A percentile compares a stretch with the other conserved stretches of the same genome.
phyloP scores from a whole-genome alignment of 1,140 invertebrate species.

The Drosophila tropicalis region DNA sequence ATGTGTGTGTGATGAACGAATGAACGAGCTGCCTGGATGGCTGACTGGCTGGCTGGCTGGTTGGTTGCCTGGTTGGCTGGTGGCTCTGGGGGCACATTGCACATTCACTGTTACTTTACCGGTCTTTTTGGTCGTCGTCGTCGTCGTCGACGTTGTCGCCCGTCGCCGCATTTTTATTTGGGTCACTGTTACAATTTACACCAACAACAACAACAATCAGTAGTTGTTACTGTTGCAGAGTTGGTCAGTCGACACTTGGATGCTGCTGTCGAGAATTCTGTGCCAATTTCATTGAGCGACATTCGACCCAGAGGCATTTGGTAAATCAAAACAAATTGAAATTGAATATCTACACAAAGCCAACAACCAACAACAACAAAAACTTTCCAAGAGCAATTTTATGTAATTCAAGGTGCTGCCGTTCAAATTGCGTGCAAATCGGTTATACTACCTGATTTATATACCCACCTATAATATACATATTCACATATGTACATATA shows the following conservation, averaged over 20 bases:
- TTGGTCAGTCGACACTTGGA: constrained; percentile 27
- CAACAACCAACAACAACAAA: constrained; percentile 4
- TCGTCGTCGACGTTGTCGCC: constrained; percentile 15
- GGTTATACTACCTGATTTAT: constrained; percentile 41
- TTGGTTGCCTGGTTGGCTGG: constrained; percentile 1
- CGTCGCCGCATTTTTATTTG: constrained; percentile 68
- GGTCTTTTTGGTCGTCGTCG: constrained; percentile 68
- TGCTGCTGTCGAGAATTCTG: constrained; percentile 36
- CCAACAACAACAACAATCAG: constrained; percentile 23
- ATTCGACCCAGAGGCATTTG: constrained; percentile 37
- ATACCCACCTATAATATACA: constrained; percentile 15
- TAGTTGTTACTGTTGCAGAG: constrained; percentile 22
- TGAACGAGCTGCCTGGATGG: constrained; percentile 8
- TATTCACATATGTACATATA: background rate
- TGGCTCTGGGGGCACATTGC: constrained; percentile 42
- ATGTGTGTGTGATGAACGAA: constrained; percentile 8
- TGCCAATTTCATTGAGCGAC: constrained; percentile 58
- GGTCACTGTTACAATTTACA: constrained; percentile 79
- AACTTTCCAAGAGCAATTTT: constrained; percentile 78
- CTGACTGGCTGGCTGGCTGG: constrained; percentile 16
- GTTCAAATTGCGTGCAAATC: constrained; percentile 64
- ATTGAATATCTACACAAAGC: constrained; percentile 2
- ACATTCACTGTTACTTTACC: constrained; percentile 80
- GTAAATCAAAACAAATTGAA: constrained; percentile 37
- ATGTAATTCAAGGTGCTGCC: constrained; percentile 73